phyloP scores from a whole-genome alignment of 2,888 invertebrate genomes.

The Nymphalis c-album region DNA sequence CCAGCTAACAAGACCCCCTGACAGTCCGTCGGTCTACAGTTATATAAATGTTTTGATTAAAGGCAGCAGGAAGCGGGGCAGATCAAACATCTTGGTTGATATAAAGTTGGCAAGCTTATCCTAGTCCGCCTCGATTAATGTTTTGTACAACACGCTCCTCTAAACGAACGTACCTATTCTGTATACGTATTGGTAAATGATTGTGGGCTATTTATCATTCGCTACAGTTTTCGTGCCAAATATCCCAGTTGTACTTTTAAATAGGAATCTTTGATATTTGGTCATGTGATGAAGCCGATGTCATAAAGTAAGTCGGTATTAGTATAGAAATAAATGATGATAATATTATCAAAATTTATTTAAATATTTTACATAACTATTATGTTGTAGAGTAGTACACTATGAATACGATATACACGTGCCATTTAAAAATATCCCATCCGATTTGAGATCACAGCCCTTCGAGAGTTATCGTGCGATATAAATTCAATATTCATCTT shows the following conservation, averaged over 20 bases:
- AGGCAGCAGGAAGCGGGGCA: slow-evolving; percentile 48
- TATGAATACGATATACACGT: slow-evolving; percentile 9
- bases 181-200: slow-evolving; percentile 54
- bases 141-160: slow-evolving; percentile 58
- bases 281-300: slow-evolving; percentile 40
- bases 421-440: slow-evolving; percentile 9
- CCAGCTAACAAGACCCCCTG: slow-evolving; percentile 54
- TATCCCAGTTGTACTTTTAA: slow-evolving; percentile 50
- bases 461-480: slow-evolving; percentile 16
- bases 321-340: slow-evolving; percentile 1
- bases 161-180: slow-evolving; percentile 53
- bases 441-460: slow-evolving; percentile 17
- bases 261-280: slow-evolving; percentile 41
- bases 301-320: slow-evolving; percentile 13
- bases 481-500: slow-evolving; percentile 35
- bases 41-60: slow-evolving; percentile 39
- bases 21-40: slow-evolving; percentile 57
- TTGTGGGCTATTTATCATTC: slow-evolving; percentile 56
- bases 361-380: not conserved
- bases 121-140: slow-evolving; percentile 61
- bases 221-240: slow-evolving; percentile 49
- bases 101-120: slow-evolving; percentile 56
- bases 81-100: slow-evolving; percentile 51
- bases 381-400: not conserved
- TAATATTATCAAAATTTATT: not conserved